A percentile compares a stretch with the other conserved stretches of the same genome.
phyloP scores from a whole-genome alignment of 2,113 vertebrate genomes.

The Coturnix japonica region DNA sequence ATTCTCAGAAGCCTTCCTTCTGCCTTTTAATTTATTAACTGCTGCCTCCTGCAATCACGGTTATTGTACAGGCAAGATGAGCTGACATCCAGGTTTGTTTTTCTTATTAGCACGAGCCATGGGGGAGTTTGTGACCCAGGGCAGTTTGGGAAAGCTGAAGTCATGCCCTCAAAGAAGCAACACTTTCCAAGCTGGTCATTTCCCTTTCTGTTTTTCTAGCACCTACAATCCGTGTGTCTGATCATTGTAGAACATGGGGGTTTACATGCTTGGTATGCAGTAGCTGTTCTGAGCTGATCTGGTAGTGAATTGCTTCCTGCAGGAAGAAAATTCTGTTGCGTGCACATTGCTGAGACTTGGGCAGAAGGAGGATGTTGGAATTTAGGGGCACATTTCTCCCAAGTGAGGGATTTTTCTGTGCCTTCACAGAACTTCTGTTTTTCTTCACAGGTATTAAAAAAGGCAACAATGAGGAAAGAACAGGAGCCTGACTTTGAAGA shows the following conservation, averaged over 20 bases:
- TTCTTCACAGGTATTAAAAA: slow-evolving; percentile 88
- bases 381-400: neutral
- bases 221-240: neutral
- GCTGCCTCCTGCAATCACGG: neutral
- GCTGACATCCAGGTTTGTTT: neutral
- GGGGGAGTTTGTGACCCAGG: neutral
- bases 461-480: slow-evolving; percentile 97
- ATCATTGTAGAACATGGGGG: neutral
- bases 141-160: no score
- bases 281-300: neutral
- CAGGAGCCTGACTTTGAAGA: slow-evolving; percentile 99
- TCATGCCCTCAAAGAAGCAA: neutral
- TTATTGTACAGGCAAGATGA: neutral
- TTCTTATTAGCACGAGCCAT: neutral
- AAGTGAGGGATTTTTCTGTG: neutral
- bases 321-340: neutral
- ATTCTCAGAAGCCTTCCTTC: neutral
- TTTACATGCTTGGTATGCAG: neutral
- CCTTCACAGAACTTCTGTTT: neutral
- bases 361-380: neutral
- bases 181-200: neutral
- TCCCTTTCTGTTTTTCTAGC: neutral
- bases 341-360: rapidly evolving
- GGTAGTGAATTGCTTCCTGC: neutral
- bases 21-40: neutral